Evolutionary conservation across 2,797 vertebrate genomes (phyloP).

Genomic region (Helarctos malayanus): DNA sequence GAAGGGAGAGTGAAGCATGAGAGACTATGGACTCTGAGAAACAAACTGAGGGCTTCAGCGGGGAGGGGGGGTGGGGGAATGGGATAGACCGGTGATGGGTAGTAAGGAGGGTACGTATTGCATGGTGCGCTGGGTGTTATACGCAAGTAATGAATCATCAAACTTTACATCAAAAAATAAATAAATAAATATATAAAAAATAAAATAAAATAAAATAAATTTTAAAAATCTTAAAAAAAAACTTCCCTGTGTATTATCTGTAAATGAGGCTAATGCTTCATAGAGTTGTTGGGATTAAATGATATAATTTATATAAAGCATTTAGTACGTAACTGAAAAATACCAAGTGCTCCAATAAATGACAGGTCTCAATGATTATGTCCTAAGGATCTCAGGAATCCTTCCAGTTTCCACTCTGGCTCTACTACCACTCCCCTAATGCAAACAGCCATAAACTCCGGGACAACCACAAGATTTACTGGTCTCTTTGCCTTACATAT

Average conservation of each 20-base stretch:
- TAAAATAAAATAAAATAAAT: no score
- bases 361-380: background rate
- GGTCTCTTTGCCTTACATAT: background rate
- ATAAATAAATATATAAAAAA: no score
- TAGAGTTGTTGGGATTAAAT: slow-evolving; percentile 5
- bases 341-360: background rate
- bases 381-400: background rate
- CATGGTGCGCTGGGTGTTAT: no score
- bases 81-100: no score
- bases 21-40: no score
- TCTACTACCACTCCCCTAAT: background rate
- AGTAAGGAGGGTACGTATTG: no score
- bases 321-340: slow-evolving; percentile 6
- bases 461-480: background rate
- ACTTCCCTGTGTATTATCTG: background rate
- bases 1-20: no score
- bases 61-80: no score
- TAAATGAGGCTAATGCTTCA: background rate
- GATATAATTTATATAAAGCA: background rate
- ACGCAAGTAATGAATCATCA: no score
- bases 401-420: background rate
- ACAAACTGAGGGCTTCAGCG: no score
- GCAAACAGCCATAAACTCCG: background rate
- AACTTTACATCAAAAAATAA: no score
- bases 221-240: background rate